Base-by-base conservation (phyloP, 2,797 vertebrate species). In the Sylvilagus floridanus region DNA sequence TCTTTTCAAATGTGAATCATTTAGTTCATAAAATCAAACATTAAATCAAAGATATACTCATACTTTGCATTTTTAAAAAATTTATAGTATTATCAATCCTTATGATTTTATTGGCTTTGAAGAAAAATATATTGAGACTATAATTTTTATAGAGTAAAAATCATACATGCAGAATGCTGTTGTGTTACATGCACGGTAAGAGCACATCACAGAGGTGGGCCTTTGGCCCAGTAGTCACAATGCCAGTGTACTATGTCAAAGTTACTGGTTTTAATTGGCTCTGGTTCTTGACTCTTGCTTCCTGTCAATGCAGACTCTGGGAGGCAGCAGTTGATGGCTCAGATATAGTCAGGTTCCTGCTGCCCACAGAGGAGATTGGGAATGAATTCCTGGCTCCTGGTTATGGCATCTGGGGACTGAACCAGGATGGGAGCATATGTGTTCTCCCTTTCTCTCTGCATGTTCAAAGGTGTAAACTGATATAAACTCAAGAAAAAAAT, bases 401-500 rank as follows among this genome's bases (percentile, higher is more conserved):
- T 57, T 57, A 57, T 57, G 54, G 17, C 54, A 19, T 57, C 13
- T 57, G 54, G 54, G 13, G 54, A 57, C 54, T 57, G 54, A 57
- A 57, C 13, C 54, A 14, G 17, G 13, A 19, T 19, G 17, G 13
- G 54, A 17, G 14, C 5, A 4, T 57, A 57, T 19, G 5, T 57
- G 54, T 57, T 57, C 17, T 57, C 14, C 42, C 42, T 57, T 57
- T 57, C 54, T 19, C 54, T 57, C 54, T 57, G 17, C 54, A 57
- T 57, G 13, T 57, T 14, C 8, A 75, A 63, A 91, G 79, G n/a
- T 78, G 22, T 8, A 50, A 66, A 83, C 13, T 66, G 54, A 65
- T 50, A 62, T 50, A 69, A 89, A 90, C 75, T 82, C 28, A 88
- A 81, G 54, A 90, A 91, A 71, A 12, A 12, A 86, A 79, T 37